Evolutionary conservation across 2,797 vertebrate genomes (phyloP), one percentile per base, ranked within the genome.

Genomic region (Myoxocephalus aenaeus): DNA sequence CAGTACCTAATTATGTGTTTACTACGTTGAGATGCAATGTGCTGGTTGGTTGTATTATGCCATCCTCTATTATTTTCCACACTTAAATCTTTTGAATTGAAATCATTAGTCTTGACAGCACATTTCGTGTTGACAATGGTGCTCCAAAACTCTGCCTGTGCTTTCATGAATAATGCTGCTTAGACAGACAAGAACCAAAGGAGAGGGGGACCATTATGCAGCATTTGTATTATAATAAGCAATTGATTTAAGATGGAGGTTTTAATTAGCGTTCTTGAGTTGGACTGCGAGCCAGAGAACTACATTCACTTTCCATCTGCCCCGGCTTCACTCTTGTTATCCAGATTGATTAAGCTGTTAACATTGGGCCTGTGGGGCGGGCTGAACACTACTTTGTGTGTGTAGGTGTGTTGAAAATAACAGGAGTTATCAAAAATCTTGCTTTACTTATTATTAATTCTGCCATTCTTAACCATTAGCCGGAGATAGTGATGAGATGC

Each of bases 211-310:
- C 74, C 75, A 86, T 92, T 91, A 88, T 89, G 76, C 80, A 46
- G 70, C 87, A 89, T 95, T 94, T 94, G 87, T 89, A 93, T 92
- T 90, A 92, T 90, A 92, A 93, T 91, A 90, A 88, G 88, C 80
- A 87, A 88, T 90, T 92, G 88, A 93, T 93, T 92, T 89, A 88
- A 90, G 89, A 90, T 89, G 53, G 77, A 73, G 73, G 36, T 81
- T 91, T 93, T 94, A 93, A 94, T 94, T 92, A 89, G 81, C 82
- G 82, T 90, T 89, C 84, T 85, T 91, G 82, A 65, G 75, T 88
- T 54, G 78, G 75, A 87, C 82, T 75, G 80, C 18, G 56, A 75
- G 78, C 77, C 65, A 40, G 82, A 78, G 82, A 86, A 79, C 86
- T 81, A 65, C 81, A 80, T 92, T 89, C 79, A 86, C 76, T 93